Evolutionary conservation across 2,113 vertebrate genomes (phyloP), one percentile per base, ranked within the genome.

Genomic region (Marmota flaviventris): DNA sequence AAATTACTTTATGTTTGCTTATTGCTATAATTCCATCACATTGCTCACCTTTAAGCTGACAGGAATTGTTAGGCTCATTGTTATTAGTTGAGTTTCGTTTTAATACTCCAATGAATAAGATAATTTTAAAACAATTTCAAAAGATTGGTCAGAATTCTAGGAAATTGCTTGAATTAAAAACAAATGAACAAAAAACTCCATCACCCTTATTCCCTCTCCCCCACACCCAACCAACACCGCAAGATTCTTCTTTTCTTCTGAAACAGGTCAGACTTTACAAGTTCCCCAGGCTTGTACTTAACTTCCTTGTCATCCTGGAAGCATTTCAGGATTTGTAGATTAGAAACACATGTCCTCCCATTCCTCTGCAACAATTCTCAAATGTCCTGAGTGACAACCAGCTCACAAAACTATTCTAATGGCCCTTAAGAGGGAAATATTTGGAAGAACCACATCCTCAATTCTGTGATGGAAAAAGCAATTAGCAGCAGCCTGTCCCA

Each of bases 121-220:
- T 37, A 78, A 72, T 69, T 69, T 34, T 73, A 56, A 92, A 89
- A 87, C 18, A 34, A 58, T 81, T 89, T 86, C 86, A 34, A 85
- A 90, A 12, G 18, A 8, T 4, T 87, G 27, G 16, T 51, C 56
- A 16, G 39, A 85, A 61, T 9, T 34, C 48, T 58, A 75, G 53
- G 39, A 32, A 97, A 72, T 45, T 85, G 6, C 63, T 93, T 94
- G 69, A 58, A 65, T 87, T 61, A 17, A 70, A 83, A 89, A 48
- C 20, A 72, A 61, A 69, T 25, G 65, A 56, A 32, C 48, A 79
- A 76, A 93, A 24, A 78, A 39, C 87, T 34, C 32, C 9, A 63
- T 85, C 39, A 85, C 56, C 25, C 0, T 12, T 93, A 92, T 93
- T 1, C 45, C 37, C 34, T 13, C 48, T 13, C 48, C 48, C 48